phyloP scores from a whole-genome alignment of 2,888 invertebrate species.

The Philaethria dido region DNA sequence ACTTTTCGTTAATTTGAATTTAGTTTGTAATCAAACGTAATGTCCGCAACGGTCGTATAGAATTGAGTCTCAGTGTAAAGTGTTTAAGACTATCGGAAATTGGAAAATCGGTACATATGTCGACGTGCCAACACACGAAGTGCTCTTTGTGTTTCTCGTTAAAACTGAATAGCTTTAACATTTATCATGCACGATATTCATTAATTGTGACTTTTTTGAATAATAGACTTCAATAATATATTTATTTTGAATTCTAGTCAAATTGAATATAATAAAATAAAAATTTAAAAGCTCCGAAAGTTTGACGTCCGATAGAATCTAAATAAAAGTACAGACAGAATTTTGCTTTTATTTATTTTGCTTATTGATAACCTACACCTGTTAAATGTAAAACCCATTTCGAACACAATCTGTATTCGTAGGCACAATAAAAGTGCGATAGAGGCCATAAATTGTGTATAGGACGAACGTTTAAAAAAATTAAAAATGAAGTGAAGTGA shows the following conservation, averaged over 20 bases:
- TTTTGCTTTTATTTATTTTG: constrained; percentile 16
- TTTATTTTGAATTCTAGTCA: too few relatives aligned
- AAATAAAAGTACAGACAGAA: neutral
- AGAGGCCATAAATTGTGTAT: constrained; percentile 66
- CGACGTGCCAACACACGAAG: neutral
- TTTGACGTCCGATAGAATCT: neutral
- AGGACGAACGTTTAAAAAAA: constrained; percentile 68
- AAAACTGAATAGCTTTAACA: neutral
- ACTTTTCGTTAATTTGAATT: neutral
- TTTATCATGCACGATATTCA: neutral
- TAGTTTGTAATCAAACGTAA: neutral
- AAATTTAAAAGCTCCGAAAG: neutral
- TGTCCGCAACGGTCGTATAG: neutral
- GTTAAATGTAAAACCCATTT: constrained; percentile 38
- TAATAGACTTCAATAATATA: too few relatives aligned
- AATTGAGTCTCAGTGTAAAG: neutral
- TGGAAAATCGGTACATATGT: constrained; percentile 7
- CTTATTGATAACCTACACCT: constrained; percentile 34
- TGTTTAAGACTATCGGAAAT: constrained; percentile 6
- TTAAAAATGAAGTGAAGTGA: constrained; percentile 71
- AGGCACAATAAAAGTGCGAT: constrained; percentile 62
- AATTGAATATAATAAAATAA: too few relatives aligned
- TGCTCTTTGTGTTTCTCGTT: constrained; percentile 6
- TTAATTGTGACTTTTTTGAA: too few relatives aligned
- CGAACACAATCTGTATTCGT: constrained; percentile 41